Conservation (phyloP, 2,113 vertebrate species). For the Rhynchomys soricoides region DNA sequence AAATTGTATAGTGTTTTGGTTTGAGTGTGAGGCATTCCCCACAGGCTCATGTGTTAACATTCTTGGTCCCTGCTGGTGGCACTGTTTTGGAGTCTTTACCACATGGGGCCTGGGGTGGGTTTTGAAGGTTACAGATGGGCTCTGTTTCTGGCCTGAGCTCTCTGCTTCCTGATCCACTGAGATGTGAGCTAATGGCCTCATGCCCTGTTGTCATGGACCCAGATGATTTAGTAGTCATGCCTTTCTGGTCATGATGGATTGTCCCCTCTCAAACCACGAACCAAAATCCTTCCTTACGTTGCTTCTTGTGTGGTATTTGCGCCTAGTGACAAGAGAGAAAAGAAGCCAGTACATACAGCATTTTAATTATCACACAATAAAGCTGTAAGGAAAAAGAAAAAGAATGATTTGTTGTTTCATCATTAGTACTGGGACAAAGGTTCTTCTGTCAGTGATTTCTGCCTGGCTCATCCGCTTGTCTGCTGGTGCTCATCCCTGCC, state of each 20-base stretch:
- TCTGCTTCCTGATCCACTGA: no score
- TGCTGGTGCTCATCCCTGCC: background rate
- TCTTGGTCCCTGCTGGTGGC: background rate
- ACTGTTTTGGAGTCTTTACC: background rate
- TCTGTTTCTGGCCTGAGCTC: background rate
- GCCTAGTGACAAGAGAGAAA: background rate
- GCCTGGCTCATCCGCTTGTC: background rate
- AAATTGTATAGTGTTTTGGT: background rate
- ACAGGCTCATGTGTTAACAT: background rate
- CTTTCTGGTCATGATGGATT: background rate
- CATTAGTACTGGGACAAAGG: background rate
- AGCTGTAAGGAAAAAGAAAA: background rate
- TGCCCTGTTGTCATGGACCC: background rate
- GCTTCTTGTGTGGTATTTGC: background rate
- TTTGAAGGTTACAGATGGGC: background rate
- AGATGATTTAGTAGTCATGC: background rate
- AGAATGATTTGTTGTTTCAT: background rate
- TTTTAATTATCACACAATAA: background rate
- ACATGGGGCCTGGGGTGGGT: background rate
- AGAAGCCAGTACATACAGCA: background rate
- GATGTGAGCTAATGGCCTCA: no score
- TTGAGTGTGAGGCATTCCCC: background rate
- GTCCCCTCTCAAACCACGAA: background rate
- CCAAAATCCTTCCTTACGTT: background rate
- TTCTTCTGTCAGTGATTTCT: background rate